Conservation (phyloP, 2,797 vertebrate genomes). For the Trematomus bernacchii region DNA sequence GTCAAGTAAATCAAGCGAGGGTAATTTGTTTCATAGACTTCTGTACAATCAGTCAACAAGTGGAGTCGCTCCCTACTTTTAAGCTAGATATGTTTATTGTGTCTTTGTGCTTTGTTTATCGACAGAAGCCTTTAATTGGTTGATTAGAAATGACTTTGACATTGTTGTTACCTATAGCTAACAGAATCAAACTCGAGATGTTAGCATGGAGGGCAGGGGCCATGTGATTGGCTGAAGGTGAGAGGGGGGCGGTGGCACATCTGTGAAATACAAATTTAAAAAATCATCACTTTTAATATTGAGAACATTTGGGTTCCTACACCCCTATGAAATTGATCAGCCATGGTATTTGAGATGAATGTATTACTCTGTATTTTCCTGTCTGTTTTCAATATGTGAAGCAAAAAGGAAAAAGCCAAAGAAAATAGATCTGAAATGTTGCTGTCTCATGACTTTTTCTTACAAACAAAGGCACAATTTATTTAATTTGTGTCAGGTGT, state of each 20-base stretch:
- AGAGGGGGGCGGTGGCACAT: not conserved
- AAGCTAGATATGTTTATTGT: not conserved
- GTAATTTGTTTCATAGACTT: no score
- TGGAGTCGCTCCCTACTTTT: no score
- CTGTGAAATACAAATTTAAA: not conserved
- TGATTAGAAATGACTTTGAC: not conserved
- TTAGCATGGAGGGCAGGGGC: not conserved
- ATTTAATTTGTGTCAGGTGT: slow-evolving; percentile 25
- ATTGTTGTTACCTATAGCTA: not conserved
- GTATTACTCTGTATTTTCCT: not conserved
- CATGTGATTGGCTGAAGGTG: not conserved
- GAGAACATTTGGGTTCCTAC: no score
- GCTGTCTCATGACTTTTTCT: not conserved
- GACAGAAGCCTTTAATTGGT: not conserved
- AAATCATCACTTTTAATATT: no score
- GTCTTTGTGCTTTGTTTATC: not conserved
- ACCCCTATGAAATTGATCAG: no score
- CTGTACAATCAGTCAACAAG: no score
- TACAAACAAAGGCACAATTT: not conserved
- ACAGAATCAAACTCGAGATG: not conserved
- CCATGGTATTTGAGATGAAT: not conserved
- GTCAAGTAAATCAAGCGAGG: no score
- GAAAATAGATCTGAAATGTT: not conserved
- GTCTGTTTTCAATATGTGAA: not conserved
- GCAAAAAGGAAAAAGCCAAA: not conserved